Evolutionary conservation across 2,888 invertebrate species (phyloP).

Genomic region (Plagiodera versicolora): DNA sequence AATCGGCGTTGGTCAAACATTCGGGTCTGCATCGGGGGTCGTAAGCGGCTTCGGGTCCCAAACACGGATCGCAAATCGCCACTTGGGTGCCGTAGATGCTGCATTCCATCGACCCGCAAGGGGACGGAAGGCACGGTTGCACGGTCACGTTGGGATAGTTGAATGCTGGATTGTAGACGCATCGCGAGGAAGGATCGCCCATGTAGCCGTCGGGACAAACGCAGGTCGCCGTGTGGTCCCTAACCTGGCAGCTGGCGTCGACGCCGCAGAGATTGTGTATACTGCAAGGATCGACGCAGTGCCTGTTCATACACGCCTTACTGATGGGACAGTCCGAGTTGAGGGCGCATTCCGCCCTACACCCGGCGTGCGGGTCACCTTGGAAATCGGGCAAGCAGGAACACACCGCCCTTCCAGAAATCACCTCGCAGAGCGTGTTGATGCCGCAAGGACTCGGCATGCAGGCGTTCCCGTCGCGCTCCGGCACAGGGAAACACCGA

Average conservation of each 20-base stretch:
- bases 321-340: slow-evolving; percentile 78
- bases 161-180: slow-evolving; percentile 58
- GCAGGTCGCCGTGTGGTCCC: slow-evolving; percentile 83
- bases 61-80: slow-evolving; percentile 79
- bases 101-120: slow-evolving; percentile 72
- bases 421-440: slow-evolving; percentile 76
- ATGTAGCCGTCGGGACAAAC: slow-evolving; percentile 74
- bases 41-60: slow-evolving; percentile 66
- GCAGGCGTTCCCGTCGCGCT: slow-evolving; percentile 68
- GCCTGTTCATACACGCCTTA: slow-evolving; percentile 74
- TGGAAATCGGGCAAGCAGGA: slow-evolving; percentile 74
- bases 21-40: slow-evolving; percentile 80
- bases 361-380: slow-evolving; percentile 79
- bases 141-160: slow-evolving; percentile 54
- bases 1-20: slow-evolving; percentile 79
- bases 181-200: slow-evolving; percentile 80
- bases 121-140: slow-evolving; percentile 74
- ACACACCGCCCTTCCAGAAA: slow-evolving; percentile 72
- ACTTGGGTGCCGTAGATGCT: slow-evolving; percentile 73
- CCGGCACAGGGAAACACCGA: slow-evolving; percentile 65
- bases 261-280: slow-evolving; percentile 72
- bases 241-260: slow-evolving; percentile 76
- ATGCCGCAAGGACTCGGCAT: slow-evolving; percentile 74
- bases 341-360: slow-evolving; percentile 77
- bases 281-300: slow-evolving; percentile 74